These are phyloP conservation scores for Bilobella aurantiaca DNA, from an alignment of 1,140 invertebrate species.

Conservation along the genomic window DNA sequence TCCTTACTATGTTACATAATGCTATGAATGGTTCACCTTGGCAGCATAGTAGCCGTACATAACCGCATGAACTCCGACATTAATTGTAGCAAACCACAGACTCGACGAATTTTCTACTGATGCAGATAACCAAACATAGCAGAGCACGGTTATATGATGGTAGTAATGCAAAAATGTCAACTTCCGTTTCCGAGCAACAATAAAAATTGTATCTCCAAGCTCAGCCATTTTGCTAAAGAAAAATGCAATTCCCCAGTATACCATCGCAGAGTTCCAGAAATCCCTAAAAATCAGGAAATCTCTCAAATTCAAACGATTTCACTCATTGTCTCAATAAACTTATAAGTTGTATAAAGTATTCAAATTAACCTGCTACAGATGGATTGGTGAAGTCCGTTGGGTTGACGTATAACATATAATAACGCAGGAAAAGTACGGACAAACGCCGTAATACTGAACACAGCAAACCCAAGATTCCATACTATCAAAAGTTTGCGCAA, in stretches of 20 bases:
- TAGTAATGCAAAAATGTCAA: conserved; percentile 8
- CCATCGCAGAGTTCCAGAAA: neutral
- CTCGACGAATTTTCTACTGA: neutral
- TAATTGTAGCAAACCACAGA: neutral
- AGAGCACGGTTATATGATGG: conserved; percentile 1
- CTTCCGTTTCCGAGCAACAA: neutral
- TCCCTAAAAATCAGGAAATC: too few species aligned
- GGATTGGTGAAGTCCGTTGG: neutral
- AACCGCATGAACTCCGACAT: neutral
- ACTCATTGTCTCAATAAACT: too few species aligned
- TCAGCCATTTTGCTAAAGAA: neutral
- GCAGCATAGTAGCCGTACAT: neutral
- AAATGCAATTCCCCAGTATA: neutral
- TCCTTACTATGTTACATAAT: too few species aligned
- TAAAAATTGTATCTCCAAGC: neutral
- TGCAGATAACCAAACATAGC: neutral
- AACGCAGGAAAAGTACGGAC: neutral
- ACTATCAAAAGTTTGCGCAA: neutral
- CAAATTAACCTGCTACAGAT: neutral
- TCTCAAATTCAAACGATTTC: too few species aligned
- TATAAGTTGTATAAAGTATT: too few species aligned
- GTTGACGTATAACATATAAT: neutral
- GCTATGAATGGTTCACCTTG: too few species aligned
- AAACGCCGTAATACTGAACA: neutral
- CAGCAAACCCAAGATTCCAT: neutral